Base-by-base conservation (phyloP, 2,113 vertebrate genomes). In the Hymenochirus boettgeri region DNA sequence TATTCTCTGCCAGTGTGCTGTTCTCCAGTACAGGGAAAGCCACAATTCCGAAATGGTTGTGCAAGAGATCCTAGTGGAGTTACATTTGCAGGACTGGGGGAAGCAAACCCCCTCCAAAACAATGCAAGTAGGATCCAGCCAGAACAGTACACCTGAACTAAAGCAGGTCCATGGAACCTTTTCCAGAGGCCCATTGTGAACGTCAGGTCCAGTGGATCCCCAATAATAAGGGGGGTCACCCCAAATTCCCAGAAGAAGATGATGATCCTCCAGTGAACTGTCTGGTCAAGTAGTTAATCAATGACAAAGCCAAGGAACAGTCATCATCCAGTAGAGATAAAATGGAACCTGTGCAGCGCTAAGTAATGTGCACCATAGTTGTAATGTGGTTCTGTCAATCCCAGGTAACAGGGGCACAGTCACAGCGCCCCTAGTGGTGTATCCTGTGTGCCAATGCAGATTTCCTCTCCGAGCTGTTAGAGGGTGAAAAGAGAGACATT, bases 1-100 rank as follows among this genome's bases (percentile, higher is more conserved):
- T 87, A 74, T 94, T 96, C 81, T 95, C 91, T 72, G 89, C 88
- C 74, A 94, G 92, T 35, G 82, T 71, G 26, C 86, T 84, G 74
- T 76, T 82, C 74, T 86, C 84, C 73, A 94, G 80, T 60, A 85
- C 79, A 0, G 95, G 95, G 70, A 98, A 93, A 52, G 89, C 84
- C 71, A 71, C 72, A 75, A 96, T 89, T 35, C 85, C 82, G 1
- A 74, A 70, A 59, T 85, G 77, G 63, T 83, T 73, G 76, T 82
- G 80, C 95, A 97, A 66, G 88, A 88, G 82, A 98, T 91, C 75
- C 90, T 77, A 73, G 83, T 80, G 71, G 85, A 78, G 73, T 79
- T 90, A 86, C 95, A 97, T 29, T 73, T 82, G 76, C 95, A 98
- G 48, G 84, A 75, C 47, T 74, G 42, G 46, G 90, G 91, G 69